phyloP scores from a whole-genome alignment of 2,797 vertebrate genomes.

The Pseudomugil tenellus region DNA sequence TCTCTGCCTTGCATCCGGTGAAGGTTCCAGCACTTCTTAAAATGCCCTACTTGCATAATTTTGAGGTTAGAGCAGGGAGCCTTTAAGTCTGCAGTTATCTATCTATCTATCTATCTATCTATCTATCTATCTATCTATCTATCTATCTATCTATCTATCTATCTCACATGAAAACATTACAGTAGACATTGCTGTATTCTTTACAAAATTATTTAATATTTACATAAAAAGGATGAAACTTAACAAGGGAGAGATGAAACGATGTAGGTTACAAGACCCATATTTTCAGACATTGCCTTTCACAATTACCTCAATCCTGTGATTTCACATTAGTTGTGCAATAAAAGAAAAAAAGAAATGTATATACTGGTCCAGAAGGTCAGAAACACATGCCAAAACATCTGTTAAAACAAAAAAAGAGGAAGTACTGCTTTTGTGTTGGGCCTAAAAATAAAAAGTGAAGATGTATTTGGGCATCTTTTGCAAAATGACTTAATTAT shows the following conservation, averaged over 20 bases:
- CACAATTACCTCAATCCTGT: constrained; percentile 34
- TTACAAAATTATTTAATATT: constrained; percentile 86
- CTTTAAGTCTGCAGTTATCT: not conserved
- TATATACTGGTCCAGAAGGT: constrained; percentile 46
- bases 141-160: constrained; percentile 26
- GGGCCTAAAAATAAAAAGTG: constrained; percentile 4
- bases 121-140: constrained; percentile 22
- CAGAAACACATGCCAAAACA: constrained; percentile 35
- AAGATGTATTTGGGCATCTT: constrained; percentile 31
- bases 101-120: not conserved
- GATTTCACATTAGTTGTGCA: constrained; percentile 53
- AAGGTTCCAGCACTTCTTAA: constrained; percentile 5
- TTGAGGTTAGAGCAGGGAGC: not conserved
- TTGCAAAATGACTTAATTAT: not conserved
- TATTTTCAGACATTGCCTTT: constrained; percentile 24
- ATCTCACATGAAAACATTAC: constrained; percentile 5
- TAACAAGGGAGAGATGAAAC: constrained; percentile 53
- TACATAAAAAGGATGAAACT: constrained; percentile 76
- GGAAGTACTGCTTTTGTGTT: constrained; percentile 19
- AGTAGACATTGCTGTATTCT: constrained; percentile 43
- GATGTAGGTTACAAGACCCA: constrained; percentile 49
- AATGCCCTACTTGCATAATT: constrained; percentile 27
- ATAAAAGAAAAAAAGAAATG: constrained; percentile 48
- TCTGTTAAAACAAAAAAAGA: constrained; percentile 17
- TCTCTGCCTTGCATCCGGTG: not conserved